phyloP scores from a whole-genome alignment of 92 coral and sea anemone species.

The Metridium senile region DNA sequence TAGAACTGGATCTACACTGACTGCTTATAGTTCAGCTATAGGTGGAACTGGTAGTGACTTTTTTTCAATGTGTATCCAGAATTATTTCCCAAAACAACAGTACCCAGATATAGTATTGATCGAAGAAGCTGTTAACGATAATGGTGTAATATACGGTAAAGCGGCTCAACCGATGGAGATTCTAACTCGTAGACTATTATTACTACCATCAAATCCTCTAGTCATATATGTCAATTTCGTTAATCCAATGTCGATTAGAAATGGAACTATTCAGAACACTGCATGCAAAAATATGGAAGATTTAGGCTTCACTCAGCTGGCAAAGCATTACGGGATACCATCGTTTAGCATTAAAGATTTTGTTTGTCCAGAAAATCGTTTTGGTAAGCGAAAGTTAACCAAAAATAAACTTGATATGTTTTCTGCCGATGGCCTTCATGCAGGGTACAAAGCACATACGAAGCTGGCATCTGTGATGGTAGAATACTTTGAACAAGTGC shows the following conservation, averaged over 20 bases:
- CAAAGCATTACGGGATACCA: too few relatives aligned
- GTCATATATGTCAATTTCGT: constrained; percentile 56
- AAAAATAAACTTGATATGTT: background rate
- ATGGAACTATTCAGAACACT: background rate
- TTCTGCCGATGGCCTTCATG: constrained; percentile 36
- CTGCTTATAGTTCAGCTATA: too few relatives aligned
- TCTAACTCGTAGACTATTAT: too few relatives aligned
- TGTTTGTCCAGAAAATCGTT: constrained; percentile 43
- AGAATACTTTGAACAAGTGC: constrained; percentile 15
- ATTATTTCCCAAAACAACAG: background rate
- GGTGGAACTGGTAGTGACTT: constrained; percentile 55
- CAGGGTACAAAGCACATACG: constrained; percentile 40
- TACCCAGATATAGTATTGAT: constrained; percentile 50
- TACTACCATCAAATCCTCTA: constrained; percentile 47
- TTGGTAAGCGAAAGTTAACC: constrained; percentile 12
- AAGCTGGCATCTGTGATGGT: constrained; percentile 31
- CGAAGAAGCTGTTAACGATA: constrained; percentile 65
- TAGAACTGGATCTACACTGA: constrained; percentile 30
- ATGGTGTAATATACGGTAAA: too few relatives aligned
- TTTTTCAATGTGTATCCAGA: constrained; percentile 38
- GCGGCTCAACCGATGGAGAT: too few relatives aligned
- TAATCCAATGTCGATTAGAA: background rate
- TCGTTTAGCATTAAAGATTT: too few relatives aligned
- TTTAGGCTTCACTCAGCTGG: background rate
- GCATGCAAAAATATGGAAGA: constrained; percentile 1